These are phyloP conservation scores for Platycercus adscitus DNA, from an alignment of 2,113 vertebrate species.

Conservation along the genomic window DNA sequence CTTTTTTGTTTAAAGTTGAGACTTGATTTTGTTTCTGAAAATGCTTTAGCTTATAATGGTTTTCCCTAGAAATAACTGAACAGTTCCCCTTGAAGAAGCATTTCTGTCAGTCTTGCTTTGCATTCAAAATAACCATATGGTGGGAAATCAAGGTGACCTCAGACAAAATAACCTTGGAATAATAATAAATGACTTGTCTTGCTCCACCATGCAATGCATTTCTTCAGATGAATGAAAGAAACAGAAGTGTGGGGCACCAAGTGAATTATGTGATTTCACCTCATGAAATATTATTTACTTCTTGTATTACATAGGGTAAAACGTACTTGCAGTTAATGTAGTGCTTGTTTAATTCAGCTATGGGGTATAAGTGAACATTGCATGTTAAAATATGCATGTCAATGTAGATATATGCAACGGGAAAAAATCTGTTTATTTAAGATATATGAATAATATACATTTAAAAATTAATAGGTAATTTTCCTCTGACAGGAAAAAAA, in stretches of 20 bases:
- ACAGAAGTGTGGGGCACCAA: background rate
- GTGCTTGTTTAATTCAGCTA: background rate
- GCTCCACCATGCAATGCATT: background rate
- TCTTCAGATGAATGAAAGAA: background rate
- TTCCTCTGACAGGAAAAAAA: background rate
- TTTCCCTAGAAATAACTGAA: background rate
- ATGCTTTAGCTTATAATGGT: background rate
- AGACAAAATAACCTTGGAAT: background rate
- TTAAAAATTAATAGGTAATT: background rate
- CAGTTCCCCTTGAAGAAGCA: background rate
- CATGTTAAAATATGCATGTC: background rate
- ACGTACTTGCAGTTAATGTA: background rate
- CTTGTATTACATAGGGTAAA: fast-evolving
- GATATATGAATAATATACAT: background rate
- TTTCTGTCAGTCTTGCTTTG: background rate
- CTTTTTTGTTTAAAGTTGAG: background rate
- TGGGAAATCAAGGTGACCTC: background rate
- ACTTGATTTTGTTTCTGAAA: background rate
- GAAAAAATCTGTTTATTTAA: background rate
- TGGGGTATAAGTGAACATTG: background rate
- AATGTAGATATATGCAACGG: background rate
- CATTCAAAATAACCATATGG: background rate
- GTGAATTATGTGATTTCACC: background rate
- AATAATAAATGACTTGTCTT: background rate
- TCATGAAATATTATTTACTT: too few species aligned